Base-by-base conservation (phyloP, 2,888 invertebrate species). In the Schizotus pectinicornis region DNA sequence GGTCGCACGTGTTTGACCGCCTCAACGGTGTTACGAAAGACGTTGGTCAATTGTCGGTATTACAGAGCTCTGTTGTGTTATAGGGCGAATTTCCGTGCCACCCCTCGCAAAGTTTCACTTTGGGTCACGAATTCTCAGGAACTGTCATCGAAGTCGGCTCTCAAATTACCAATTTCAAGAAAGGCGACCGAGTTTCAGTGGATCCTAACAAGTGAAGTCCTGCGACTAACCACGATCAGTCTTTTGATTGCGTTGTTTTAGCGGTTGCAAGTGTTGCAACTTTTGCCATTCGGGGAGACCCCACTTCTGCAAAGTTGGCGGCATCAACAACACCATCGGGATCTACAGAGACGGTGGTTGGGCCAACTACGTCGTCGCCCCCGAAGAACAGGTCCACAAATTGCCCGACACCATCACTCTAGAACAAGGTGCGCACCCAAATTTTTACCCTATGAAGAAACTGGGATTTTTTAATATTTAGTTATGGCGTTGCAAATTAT, bases 91-190 rank as follows among this genome's bases (percentile, higher is more conserved):
- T 88, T 67, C 88, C 88, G 1, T 87, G 86, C n/a, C 77, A 78
- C 14, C 79, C 83, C 38, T 78, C 81, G 1, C 81, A 79, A 0
- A 81, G 84, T 0, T 70, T 88, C 0, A 82, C 84, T 0, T 72
- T 88, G 2, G 90, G 90, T 0, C 90, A 90, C 58, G 90, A 90
- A 77, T 89, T 88, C 74, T 84, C 85, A 32, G 90, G 90, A 0
- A 79, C 80, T 0, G 79, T 89, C 0, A 78, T 82, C 32, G 83
- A 83, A 0, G 80, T 84, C 0, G 90, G 90, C 1, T 72, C 79
- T n/a, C 77, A 77, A 0, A 85, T 88, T 1, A 79, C 63, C 1
- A 75, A 76, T 43, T 83, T 88, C 64, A 85, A 86, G 74, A 79
- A 83, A 3, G 89, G 89, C 0, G 87, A 90, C 73, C 83, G 81